A percentile compares a stretch with the other conserved stretches of the same genome.
Evolutionary conservation across 2,113 vertebrate species (phyloP).

Genomic region (Panthera tigris): DNA sequence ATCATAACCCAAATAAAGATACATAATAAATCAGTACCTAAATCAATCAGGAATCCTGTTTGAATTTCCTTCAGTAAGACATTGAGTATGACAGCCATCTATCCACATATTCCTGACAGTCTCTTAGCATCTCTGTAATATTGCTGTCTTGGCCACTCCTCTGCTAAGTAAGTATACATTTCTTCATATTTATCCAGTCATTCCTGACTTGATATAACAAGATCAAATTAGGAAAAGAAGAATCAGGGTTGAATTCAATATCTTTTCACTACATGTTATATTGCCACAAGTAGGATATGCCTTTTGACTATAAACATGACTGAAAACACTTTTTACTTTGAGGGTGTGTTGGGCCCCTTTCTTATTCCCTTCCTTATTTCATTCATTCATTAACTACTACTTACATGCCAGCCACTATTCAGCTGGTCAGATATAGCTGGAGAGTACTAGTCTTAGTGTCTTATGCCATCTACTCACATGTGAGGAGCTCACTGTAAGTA

Average conservation of each 20-base stretch:
- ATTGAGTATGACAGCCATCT: not conserved
- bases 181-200: constrained; percentile 24
- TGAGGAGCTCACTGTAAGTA: not conserved
- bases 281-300: not conserved
- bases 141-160: not conserved
- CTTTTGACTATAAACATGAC: constrained; percentile 4
- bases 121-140: constrained; percentile 14
- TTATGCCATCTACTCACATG: not conserved
- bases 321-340: constrained; percentile 27
- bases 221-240: not conserved
- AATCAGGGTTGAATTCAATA: constrained; percentile 33
- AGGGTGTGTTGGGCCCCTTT: not conserved
- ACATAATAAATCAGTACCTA: not conserved
- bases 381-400: constrained; percentile 26
- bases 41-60: constrained; percentile 4
- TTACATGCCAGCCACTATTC: not conserved
- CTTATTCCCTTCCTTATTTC: constrained; percentile 34
- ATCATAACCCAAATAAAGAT: not conserved
- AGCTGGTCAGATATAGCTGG: not conserved
- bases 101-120: not conserved
- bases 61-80: constrained; percentile 42
- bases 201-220: constrained; percentile 46
- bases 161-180: not conserved
- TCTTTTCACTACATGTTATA: not conserved
- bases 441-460: not conserved